Percentiles rank a stretch among this genome's conserved stretches.
phyloP scores from a whole-genome alignment of 2,888 invertebrate genomes.

The Heterodera filipjevi region DNA sequence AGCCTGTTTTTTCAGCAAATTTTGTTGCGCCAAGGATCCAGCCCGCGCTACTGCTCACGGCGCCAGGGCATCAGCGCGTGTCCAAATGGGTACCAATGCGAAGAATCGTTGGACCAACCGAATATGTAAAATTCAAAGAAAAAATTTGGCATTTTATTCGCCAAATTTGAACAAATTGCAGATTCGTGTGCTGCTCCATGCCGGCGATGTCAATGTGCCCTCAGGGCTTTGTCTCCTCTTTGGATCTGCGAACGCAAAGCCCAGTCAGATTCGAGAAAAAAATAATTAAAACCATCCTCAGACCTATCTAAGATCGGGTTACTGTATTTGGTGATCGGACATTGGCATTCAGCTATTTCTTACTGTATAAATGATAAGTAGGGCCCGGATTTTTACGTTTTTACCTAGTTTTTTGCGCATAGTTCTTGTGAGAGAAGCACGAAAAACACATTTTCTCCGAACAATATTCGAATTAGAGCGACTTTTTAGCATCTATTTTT shows the following conservation, averaged over 20 bases:
- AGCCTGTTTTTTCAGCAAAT: constrained; percentile 33
- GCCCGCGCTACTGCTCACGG: constrained; percentile 47
- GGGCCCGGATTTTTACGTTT: too few relatives aligned
- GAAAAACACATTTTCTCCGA: too few relatives aligned
- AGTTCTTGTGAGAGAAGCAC: too few relatives aligned
- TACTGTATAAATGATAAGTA: too few relatives aligned
- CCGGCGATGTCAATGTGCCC: constrained; percentile 52
- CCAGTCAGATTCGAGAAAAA: constrained; percentile 14
- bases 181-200: constrained; percentile 49
- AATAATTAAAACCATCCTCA: too few relatives aligned
- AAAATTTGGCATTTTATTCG: background rate
- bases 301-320: too few relatives aligned
- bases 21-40: constrained; percentile 37
- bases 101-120: constrained; percentile 39
- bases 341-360: too few relatives aligned
- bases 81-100: constrained; percentile 48
- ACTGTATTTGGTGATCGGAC: too few relatives aligned
- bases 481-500: too few relatives aligned
- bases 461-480: too few relatives aligned
- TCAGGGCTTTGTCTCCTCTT: constrained; percentile 47
- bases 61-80: constrained; percentile 39
- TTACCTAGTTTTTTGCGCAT: too few relatives aligned
- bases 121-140: constrained; percentile 23
- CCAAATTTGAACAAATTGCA: background rate
- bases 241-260: constrained; percentile 42